Percentiles rank a stretch among this genome's conserved stretches.
phyloP scores from a whole-genome alignment of 92 coral and sea anemone genomes.

The Epizoanthus stellaris region DNA sequence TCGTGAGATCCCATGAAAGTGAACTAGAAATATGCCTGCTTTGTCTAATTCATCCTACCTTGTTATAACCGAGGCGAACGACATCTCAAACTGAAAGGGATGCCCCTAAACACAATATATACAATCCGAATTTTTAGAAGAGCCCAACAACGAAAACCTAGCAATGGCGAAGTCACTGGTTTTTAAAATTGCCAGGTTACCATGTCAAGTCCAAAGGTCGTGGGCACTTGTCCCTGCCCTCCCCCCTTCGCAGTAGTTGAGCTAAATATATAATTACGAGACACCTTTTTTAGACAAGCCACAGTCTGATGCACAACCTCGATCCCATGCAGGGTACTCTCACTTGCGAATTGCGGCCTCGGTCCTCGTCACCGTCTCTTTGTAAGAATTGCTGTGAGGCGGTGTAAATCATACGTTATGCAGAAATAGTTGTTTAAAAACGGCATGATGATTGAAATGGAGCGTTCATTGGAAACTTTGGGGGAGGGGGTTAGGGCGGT shows the following conservation, averaged over 20 bases:
- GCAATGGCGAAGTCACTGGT: conserved; percentile 3
- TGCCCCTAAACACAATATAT: conserved; percentile 15
- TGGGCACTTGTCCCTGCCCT: neutral
- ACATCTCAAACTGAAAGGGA: conserved; percentile 39
- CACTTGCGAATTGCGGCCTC: no score
- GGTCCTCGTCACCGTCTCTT: no score
- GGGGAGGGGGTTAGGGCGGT: no score
- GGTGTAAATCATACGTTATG: no score
- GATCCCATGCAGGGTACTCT: no score
- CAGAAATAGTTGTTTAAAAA: no score
- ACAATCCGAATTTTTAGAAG: conserved; percentile 25
- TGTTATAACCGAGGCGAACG: conserved; percentile 68
- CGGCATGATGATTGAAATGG: no score
- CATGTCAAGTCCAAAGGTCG: conserved; percentile 36
- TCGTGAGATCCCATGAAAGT: conserved; percentile 2
- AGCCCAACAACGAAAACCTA: conserved; percentile 44
- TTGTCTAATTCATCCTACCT: conserved; percentile 45
- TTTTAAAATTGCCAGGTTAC: conserved; percentile 40
- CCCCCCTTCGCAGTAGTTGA: neutral
- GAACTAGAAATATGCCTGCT: neutral
- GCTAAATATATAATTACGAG: no score
- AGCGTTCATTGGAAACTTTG: no score
- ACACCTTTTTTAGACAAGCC: no score
- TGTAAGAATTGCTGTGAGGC: no score
- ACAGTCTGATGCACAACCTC: no score